phyloP scores from a whole-genome alignment of 2,113 vertebrate genomes.

The Corydoras maculifer region DNA sequence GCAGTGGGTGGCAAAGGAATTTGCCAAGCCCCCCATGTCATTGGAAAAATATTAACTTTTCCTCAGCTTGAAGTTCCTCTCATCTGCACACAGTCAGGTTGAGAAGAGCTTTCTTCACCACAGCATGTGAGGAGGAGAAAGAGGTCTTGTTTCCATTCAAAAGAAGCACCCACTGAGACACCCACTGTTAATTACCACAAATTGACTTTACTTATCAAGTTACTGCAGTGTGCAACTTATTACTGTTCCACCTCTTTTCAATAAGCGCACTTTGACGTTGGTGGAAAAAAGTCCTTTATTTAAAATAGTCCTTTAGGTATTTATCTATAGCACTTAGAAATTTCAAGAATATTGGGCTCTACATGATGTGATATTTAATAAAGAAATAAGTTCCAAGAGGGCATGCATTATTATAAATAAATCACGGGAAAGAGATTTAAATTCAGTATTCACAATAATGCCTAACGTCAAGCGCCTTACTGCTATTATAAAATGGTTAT shows the following conservation, averaged over 20 bases:
- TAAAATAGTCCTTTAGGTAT: too few relatives aligned
- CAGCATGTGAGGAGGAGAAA: conserved; percentile 15
- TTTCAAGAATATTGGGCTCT: too few relatives aligned
- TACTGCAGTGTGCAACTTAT: conserved; percentile 33
- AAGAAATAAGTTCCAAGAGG: too few relatives aligned
- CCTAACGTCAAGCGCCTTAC: too few relatives aligned
- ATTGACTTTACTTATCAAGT: conserved; percentile 52
- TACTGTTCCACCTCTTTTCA: conserved; percentile 23
- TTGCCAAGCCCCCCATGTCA: conserved; percentile 26
- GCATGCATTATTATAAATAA: too few relatives aligned
- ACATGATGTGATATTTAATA: too few relatives aligned
- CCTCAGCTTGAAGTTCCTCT: conserved; percentile 25
- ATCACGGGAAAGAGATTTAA: too few relatives aligned
- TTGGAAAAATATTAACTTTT: conserved; percentile 29
- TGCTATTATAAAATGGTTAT: too few relatives aligned
- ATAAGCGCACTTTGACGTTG: conserved; percentile 22
- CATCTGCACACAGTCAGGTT: conserved; percentile 3
- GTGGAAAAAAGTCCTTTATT: neutral
- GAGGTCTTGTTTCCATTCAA: conserved; percentile 33
- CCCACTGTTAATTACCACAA: conserved; percentile 47
- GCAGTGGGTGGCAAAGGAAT: conserved; percentile 35
- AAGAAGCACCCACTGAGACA: conserved; percentile 21
- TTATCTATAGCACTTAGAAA: neutral
- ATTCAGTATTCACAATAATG: too few relatives aligned
- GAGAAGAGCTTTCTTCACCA: conserved; percentile 9